phyloP scores from a whole-genome alignment of 2,888 invertebrate species.

The Coecobrya sp. region DNA sequence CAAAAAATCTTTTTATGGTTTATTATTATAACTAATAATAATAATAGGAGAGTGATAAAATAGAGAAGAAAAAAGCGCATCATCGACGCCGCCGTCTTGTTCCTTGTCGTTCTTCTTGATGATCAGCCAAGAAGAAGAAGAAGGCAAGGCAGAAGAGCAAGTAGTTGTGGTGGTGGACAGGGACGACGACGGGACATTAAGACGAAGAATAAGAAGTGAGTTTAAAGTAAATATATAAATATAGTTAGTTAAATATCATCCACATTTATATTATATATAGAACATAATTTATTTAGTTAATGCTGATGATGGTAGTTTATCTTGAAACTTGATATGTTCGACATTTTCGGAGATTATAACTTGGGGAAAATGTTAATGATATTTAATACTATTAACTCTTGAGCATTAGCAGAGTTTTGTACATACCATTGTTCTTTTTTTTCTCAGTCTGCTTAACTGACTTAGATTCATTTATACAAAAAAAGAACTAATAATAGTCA shows the following conservation, averaged over 20 bases:
- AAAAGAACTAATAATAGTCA: too few species aligned
- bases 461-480: too few species aligned
- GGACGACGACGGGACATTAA: not conserved
- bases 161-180: not conserved
- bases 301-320: slow-evolving; percentile 31
- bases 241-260: too few species aligned
- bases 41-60: not conserved
- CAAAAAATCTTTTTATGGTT: too few species aligned
- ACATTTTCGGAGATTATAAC: slow-evolving; percentile 48
- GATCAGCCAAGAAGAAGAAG: not conserved
- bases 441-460: not conserved
- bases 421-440: not conserved
- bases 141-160: not conserved
- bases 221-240: too few species aligned
- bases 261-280: not conserved
- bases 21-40: not conserved
- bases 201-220: not conserved
- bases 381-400: too few species aligned
- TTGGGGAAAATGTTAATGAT: not conserved
- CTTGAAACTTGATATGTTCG: slow-evolving; percentile 48
- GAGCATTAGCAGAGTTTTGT: too few species aligned
- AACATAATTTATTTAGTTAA: not conserved
- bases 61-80: not conserved
- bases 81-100: not conserved
- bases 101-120: not conserved